These are phyloP conservation scores for Thyatira batis DNA, from an alignment of 2,888 invertebrate genomes.

Conservation along the genomic window DNA sequence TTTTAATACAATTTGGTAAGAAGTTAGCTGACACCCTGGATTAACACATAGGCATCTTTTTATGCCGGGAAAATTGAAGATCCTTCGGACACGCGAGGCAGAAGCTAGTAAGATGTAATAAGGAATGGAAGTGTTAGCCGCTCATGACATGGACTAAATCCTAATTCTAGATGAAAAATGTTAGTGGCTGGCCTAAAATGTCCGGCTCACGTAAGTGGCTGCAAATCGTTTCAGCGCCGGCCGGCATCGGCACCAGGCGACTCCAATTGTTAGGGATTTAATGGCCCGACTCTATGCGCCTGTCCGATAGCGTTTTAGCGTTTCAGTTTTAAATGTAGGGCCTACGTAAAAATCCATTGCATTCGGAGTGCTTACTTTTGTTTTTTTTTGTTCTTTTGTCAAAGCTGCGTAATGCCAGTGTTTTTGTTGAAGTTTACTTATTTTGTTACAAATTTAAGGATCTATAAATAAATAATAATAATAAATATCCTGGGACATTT, in stretches of 20 bases:
- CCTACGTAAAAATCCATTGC: neutral
- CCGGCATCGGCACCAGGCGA: slow-evolving; percentile 15
- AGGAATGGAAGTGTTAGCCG: too few relatives aligned
- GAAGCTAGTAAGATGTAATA: too few relatives aligned
- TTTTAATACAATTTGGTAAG: too few relatives aligned
- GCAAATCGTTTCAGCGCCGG: slow-evolving; percentile 51
- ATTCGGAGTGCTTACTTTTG: neutral
- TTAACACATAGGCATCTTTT: too few relatives aligned
- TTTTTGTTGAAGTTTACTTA: too few relatives aligned
- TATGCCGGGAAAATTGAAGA: too few relatives aligned
- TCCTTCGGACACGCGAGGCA: too few relatives aligned
- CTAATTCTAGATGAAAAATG: slow-evolving; percentile 49
- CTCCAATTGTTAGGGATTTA: slow-evolving; percentile 46
- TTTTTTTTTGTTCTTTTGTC: neutral
- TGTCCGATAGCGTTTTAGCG: slow-evolving; percentile 2
- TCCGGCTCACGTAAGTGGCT: slow-evolving; percentile 45
- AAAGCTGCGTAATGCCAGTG: neutral
- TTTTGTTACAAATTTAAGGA: too few relatives aligned
- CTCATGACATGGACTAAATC: slow-evolving; percentile 12
- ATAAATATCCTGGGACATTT: too few relatives aligned
- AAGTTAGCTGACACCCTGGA: too few relatives aligned
- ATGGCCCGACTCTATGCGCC: slow-evolving; percentile 41
- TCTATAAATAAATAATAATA: too few relatives aligned
- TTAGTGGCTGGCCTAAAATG: slow-evolving; percentile 41
- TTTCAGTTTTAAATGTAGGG: neutral